Evolutionary conservation across 2,888 invertebrate genomes (phyloP), one percentile per base, ranked within the genome.

Genomic region (Aspidiotus destructor): DNA sequence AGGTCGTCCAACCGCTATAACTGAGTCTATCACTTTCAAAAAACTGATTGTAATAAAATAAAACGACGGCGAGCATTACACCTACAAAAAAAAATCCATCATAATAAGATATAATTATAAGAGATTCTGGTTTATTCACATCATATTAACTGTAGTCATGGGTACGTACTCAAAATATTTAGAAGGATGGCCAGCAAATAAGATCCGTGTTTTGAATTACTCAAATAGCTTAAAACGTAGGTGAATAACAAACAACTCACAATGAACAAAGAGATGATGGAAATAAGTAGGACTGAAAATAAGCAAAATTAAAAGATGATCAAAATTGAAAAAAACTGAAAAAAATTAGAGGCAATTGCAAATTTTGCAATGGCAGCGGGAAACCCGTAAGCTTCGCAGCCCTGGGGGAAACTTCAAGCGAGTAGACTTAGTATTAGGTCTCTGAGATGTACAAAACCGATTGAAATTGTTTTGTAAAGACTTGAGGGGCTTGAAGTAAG

Each of bases 221-320:
- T 44, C 13, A 68, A 11, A 28, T 52, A 55, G 13, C 61, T 60
- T 8, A 60, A 15, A n/a, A 54, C 44, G 41, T 69, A 69, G 7
- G 58, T 41, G 41, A 69, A 69, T 2, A 69, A 53, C 42, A 69
- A 53, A 16, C 58, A 53, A 64, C 53, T 16, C 10, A 54, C 58
- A n/a, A 40, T 58, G 58, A 57, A 69, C 6, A 58, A 8, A 16
- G 57, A n/a, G 1, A 60, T 1, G 9, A 69, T 15, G 28, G 64
- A 40, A 9, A 60, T 0, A 16, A 69, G 60, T 1, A 69, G 17
- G 2, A 5, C 69, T 69, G 41, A 3, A 53, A 64, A 57, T 17
- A 7, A 41, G 61, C 55, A 44, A 11, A n/a, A 28, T 1, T n/a
- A n/a, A 48, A 28, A 15, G 16, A 52, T 65, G 42, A 1, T 40